phyloP scores from a whole-genome alignment of 2,797 vertebrate species.

The Dallia pectoralis region DNA sequence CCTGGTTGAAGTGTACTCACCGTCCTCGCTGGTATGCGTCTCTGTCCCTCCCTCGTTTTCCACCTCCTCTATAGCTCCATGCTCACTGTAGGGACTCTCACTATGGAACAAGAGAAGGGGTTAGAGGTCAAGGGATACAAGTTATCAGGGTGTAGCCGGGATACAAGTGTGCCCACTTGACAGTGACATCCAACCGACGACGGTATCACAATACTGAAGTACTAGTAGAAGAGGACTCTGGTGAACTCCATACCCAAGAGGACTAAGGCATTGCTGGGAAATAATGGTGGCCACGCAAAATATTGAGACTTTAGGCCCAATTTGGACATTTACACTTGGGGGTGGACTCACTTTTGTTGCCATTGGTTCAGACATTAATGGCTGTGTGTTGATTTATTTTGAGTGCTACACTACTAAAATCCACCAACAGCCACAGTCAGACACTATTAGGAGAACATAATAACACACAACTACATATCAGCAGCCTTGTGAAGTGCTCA shows the following conservation, averaged over 20 bases:
- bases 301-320: too few relatives aligned
- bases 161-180: not conserved
- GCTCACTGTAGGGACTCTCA: slow-evolving; percentile 97
- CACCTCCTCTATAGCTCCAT: slow-evolving; percentile 91
- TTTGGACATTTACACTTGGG: too few relatives aligned
- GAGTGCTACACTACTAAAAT: not conserved
- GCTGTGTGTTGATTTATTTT: too few relatives aligned
- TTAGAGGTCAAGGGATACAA: slow-evolving; percentile 19
- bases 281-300: too few relatives aligned
- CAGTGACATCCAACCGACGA: not conserved
- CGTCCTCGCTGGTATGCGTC: slow-evolving; percentile 95
- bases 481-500: slow-evolving; percentile 14
- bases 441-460: not conserved
- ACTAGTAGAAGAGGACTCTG: too few relatives aligned
- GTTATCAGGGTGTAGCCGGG: slow-evolving; percentile 13
- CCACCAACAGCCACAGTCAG: not conserved
- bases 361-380: too few relatives aligned
- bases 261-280: too few relatives aligned
- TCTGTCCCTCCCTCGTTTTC: slow-evolving; percentile 92
- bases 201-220: not conserved
- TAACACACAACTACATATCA: not conserved
- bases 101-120: slow-evolving; percentile 63
- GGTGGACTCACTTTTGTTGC: too few relatives aligned
- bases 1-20: slow-evolving; percentile 67
- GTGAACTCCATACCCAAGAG: too few relatives aligned